phyloP scores from a whole-genome alignment of 2,113 vertebrate genomes.

The Tringa solitaria region DNA sequence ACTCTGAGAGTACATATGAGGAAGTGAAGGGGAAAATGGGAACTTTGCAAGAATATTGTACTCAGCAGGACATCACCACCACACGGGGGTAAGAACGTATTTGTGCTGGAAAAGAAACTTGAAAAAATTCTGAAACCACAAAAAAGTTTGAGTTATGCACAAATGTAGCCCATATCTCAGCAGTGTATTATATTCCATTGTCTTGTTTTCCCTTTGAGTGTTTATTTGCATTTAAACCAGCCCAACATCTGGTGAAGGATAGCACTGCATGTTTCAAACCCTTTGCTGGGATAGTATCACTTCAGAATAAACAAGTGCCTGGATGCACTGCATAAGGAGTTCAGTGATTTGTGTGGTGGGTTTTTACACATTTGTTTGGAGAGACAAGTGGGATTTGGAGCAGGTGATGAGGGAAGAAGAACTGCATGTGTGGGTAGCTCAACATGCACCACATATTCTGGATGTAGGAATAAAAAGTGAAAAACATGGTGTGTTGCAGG shows the following conservation, averaged over 20 bases:
- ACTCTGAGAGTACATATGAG: background rate
- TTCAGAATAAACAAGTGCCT: background rate
- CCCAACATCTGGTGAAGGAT: background rate
- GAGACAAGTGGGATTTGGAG: background rate
- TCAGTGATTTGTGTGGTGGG: background rate
- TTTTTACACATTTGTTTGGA: background rate
- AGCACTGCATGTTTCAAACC: background rate
- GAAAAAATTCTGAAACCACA: background rate
- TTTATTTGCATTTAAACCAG: conserved; percentile 39
- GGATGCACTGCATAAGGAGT: background rate
- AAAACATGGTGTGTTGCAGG: background rate
- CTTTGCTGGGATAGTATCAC: background rate
- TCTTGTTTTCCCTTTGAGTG: conserved; percentile 1
- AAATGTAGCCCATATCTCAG: background rate
- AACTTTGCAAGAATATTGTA: conserved; percentile 5
- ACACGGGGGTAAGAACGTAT: background rate
- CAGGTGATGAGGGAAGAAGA: background rate
- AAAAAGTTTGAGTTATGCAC: background rate
- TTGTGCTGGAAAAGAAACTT: background rate
- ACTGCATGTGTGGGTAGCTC: background rate
- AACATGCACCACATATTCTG: background rate
- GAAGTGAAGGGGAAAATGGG: conserved; percentile 8
- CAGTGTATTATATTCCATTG: background rate
- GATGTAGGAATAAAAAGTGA: background rate
- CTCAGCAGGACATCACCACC: background rate